phyloP scores from a whole-genome alignment of 2,797 vertebrate species.

The Sebastes steindachneri region DNA sequence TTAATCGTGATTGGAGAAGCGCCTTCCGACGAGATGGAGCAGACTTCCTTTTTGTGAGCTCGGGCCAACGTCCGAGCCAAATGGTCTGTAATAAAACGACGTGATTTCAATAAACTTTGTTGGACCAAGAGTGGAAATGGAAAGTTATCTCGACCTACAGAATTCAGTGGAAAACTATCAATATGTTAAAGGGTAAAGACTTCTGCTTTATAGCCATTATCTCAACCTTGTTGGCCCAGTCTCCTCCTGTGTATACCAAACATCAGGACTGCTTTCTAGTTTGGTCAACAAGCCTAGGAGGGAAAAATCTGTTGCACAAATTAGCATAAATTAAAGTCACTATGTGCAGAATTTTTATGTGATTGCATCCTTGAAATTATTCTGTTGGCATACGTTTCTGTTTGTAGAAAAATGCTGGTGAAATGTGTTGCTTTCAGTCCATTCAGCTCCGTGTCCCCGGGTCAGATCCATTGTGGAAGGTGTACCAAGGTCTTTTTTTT shows the following conservation, averaged over 20 bases:
- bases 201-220: neutral
- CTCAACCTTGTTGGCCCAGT: neutral
- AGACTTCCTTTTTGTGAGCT: neutral
- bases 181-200: slow-evolving; percentile 4
- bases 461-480: neutral
- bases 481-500: neutral
- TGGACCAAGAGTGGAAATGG: neutral
- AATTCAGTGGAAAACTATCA: neutral
- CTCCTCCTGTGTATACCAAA: neutral
- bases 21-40: neutral
- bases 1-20: neutral
- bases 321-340: neutral
- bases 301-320: neutral
- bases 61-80: neutral
- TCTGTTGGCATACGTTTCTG: neutral
- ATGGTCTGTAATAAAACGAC: slow-evolving; percentile 13
- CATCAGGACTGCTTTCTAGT: neutral
- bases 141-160: slow-evolving; percentile 3
- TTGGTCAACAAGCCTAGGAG: neutral
- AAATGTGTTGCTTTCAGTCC: neutral
- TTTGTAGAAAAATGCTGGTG: neutral
- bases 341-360: neutral
- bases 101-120: neutral
- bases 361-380: neutral
- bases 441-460: neutral